Evolutionary conservation across 2,888 invertebrate genomes (phyloP).

Genomic region (Mythimna impura): DNA sequence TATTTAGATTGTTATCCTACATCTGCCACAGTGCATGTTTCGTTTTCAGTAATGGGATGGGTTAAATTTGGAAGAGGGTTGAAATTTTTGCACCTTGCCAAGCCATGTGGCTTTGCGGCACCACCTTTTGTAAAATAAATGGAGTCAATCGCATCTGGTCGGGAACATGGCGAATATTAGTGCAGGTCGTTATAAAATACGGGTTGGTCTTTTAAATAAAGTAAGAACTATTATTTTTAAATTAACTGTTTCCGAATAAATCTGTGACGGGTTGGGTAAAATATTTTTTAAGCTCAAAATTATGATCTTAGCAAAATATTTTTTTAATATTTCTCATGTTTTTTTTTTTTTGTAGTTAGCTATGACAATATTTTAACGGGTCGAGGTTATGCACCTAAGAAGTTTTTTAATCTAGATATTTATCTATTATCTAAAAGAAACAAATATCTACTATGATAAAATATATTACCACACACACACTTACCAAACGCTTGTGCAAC

Average conservation of each 20-base stretch:
- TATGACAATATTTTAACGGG: too few species aligned
- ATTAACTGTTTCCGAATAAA: neutral
- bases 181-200: neutral
- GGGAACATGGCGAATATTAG: slow-evolving; percentile 16
- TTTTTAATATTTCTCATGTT: too few species aligned
- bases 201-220: neutral
- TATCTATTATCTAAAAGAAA: neutral
- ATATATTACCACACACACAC: slow-evolving; percentile 13
- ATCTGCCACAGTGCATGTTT: slow-evolving; percentile 39
- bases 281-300: too few species aligned
- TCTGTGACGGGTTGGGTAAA: too few species aligned
- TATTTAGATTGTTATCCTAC: slow-evolving; percentile 39
- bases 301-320: too few species aligned
- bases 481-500: slow-evolving; percentile 61
- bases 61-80: slow-evolving; percentile 42
- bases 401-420: neutral
- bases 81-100: slow-evolving; percentile 54
- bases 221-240: neutral
- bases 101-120: slow-evolving; percentile 45
- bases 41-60: slow-evolving; percentile 38
- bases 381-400: too few species aligned
- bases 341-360: too few species aligned
- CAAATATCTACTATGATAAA: slow-evolving; percentile 2
- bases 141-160: slow-evolving; percentile 35
- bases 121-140: slow-evolving; percentile 46